phyloP scores from a whole-genome alignment of 2,797 vertebrate genomes.

The Eulemur rubriventer region DNA sequence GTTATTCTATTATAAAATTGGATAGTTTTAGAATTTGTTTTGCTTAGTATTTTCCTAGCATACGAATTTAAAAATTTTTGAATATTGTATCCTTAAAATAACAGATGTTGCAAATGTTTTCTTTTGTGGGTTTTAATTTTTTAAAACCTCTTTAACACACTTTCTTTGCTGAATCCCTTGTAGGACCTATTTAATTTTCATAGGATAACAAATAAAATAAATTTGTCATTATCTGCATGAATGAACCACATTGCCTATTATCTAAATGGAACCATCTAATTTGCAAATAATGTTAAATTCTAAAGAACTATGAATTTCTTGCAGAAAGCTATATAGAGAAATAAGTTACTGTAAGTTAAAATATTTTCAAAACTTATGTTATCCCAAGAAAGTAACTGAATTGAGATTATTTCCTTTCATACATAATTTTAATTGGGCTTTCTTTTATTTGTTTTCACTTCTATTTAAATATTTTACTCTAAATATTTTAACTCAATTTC shows the following conservation, averaged over 20 bases:
- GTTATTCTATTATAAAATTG: neutral
- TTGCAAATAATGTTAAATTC: neutral
- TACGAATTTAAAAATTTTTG: neutral
- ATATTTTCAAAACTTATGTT: neutral
- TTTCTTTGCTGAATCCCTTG: neutral
- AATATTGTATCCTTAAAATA: neutral
- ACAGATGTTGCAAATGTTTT: neutral
- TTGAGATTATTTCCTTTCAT: neutral
- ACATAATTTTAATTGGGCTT: neutral
- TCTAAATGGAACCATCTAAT: neutral
- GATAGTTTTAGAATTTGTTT: neutral
- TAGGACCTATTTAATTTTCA: slow-evolving; percentile 13
- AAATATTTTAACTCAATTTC: neutral
- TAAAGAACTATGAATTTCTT: neutral
- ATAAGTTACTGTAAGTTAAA: neutral
- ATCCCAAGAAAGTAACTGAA: neutral
- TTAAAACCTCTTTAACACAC: neutral
- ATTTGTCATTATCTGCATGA: neutral
- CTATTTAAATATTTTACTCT: neutral
- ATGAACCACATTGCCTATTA: neutral
- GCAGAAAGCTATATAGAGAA: neutral
- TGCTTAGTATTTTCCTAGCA: neutral
- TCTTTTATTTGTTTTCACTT: neutral
- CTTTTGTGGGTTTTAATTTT: neutral
- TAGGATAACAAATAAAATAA: neutral